Evolutionary conservation across 2,113 vertebrate species (phyloP).

Genomic region (Donacobius atricapilla): DNA sequence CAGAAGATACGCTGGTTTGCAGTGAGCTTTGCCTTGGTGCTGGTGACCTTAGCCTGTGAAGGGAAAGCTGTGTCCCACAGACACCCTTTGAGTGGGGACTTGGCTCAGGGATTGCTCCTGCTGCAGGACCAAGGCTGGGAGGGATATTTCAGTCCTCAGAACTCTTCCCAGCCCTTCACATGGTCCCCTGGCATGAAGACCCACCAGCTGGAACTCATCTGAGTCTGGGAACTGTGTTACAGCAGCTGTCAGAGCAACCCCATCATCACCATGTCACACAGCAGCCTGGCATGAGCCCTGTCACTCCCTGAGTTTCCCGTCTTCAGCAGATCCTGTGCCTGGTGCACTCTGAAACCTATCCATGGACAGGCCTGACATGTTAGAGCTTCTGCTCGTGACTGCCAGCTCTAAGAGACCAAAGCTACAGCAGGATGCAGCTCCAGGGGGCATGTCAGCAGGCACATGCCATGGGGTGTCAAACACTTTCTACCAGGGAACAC

Average conservation of each 20-base stretch:
- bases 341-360: accelerated
- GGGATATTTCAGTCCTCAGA: background rate
- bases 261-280: background rate
- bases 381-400: background rate
- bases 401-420: background rate
- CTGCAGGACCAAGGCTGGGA: background rate
- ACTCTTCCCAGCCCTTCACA: accelerated
- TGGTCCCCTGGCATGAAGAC: accelerated
- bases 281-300: background rate
- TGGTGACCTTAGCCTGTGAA: accelerated
- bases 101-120: accelerated
- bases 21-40: accelerated
- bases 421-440: background rate
- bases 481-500: accelerated
- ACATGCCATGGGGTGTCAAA: background rate
- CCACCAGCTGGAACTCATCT: background rate
- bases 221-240: background rate
- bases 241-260: background rate
- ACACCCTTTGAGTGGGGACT: accelerated
- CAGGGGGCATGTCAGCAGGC: background rate
- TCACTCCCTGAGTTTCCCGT: background rate
- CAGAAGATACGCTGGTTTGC: background rate
- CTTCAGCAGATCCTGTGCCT: background rate
- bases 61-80: background rate
- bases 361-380: background rate